phyloP scores from a whole-genome alignment of 2,888 invertebrate genomes.

The Hymenopus coronatus region DNA sequence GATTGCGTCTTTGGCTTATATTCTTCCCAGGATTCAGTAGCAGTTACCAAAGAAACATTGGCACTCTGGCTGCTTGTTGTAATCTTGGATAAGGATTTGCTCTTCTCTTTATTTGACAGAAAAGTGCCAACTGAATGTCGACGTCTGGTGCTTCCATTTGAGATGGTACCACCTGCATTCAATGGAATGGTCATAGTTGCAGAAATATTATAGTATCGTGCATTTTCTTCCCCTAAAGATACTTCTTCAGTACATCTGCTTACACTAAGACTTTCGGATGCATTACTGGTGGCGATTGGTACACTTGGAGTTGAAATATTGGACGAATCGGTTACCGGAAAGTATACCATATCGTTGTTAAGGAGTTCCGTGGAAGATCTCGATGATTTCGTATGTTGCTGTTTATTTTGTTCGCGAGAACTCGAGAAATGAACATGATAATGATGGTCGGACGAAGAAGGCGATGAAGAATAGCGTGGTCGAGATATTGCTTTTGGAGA shows the following conservation, averaged over 20 bases:
- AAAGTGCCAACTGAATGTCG: constrained; percentile 70
- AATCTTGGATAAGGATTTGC: background rate
- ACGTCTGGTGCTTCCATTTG: constrained; percentile 44
- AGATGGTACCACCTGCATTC: constrained; percentile 45
- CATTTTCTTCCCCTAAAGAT: constrained; percentile 55
- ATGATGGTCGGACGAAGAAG: background rate
- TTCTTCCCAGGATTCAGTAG: background rate
- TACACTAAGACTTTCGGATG: constrained; percentile 41
- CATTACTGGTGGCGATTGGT: constrained; percentile 12
- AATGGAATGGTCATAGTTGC: constrained; percentile 47
- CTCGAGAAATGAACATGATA: background rate
- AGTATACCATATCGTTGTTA: constrained; percentile 41
- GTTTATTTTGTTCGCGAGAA: background rate
- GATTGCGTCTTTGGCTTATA: background rate
- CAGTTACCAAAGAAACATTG: background rate
- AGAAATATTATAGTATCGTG: constrained; percentile 53
- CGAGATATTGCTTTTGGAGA: constrained; percentile 38
- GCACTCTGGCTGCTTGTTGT: background rate
- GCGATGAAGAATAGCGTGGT: background rate
- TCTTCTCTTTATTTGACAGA: constrained; percentile 45
- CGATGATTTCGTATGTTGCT: background rate
- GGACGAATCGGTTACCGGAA: constrained; percentile 33
- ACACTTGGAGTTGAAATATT: constrained; percentile 28
- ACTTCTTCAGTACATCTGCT: constrained; percentile 54
- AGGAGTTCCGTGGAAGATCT: constrained; percentile 25